Evolutionary conservation across 2,797 vertebrate species (phyloP).

Genomic region (Cyprinella venusta): DNA sequence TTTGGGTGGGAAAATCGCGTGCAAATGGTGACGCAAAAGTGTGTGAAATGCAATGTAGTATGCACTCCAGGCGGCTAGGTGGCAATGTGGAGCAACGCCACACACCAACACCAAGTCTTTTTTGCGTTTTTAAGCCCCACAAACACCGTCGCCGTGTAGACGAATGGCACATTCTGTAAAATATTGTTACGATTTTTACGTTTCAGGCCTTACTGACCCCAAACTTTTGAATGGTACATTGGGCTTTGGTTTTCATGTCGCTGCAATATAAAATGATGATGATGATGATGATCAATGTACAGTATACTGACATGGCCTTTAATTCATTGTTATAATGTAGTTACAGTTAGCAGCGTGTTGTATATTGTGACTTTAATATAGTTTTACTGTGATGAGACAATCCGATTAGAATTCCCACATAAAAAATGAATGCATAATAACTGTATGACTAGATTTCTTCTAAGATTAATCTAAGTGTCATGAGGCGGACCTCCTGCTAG

Average conservation of each 20-base stretch:
- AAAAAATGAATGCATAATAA: not conserved
- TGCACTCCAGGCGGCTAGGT: no score
- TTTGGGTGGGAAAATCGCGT: no score
- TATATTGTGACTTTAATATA: not conserved
- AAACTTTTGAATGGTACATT: not conserved
- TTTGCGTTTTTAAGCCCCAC: no score
- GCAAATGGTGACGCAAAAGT: no score
- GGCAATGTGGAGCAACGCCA: no score
- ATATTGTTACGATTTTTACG: no score
- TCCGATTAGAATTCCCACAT: not conserved
- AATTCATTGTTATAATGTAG: not conserved
- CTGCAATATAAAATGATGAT: not conserved
- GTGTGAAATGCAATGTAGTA: no score
- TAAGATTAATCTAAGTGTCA: not conserved
- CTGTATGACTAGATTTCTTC: not conserved
- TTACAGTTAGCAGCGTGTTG: not conserved
- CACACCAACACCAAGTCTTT: no score
- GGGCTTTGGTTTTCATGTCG: not conserved
- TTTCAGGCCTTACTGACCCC: not conserved
- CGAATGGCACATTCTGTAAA: no score
- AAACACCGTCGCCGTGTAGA: no score
- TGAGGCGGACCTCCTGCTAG: not conserved
- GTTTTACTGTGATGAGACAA: not conserved
- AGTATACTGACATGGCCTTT: not conserved
- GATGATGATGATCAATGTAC: not conserved